A percentile compares a stretch with the other conserved stretches of the same genome.
Evolutionary conservation across 2,888 invertebrate genomes (phyloP).

Genomic region (Athetis lepigone): DNA sequence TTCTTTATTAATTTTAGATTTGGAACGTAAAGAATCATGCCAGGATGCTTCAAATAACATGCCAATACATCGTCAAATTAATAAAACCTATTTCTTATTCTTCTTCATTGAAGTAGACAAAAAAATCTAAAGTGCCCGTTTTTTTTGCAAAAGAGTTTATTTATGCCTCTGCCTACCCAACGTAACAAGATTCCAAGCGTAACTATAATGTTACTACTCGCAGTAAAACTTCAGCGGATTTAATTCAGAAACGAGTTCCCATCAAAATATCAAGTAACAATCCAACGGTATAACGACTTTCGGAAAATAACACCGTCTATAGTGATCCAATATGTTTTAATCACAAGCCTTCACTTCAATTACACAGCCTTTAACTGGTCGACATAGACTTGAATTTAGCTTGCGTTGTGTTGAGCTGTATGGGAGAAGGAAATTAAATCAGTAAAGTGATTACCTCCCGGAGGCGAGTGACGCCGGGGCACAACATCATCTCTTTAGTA

Average conservation of each 20-base stretch:
- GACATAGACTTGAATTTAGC: conserved; percentile 33
- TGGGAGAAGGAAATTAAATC: conserved; percentile 72
- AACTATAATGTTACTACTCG: conserved; percentile 22
- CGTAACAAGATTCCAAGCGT: conserved; percentile 24
- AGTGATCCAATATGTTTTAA: conserved; percentile 44
- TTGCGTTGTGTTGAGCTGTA: conserved; percentile 36
- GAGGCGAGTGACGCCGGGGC: conserved; percentile 68
- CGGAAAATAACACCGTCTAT: conserved; percentile 55
- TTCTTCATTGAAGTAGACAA: too few species aligned
- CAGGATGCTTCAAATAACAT: too few species aligned
- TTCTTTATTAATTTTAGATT: too few species aligned
- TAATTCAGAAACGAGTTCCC: conserved; percentile 17
- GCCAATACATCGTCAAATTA: too few species aligned
- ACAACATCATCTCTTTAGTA: conserved; percentile 62
- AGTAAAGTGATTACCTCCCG: conserved; percentile 67
- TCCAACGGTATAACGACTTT: conserved; percentile 36
- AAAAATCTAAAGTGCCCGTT: too few species aligned
- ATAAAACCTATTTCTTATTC: too few species aligned
- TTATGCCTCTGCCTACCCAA: too few species aligned
- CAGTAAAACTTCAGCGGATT: conserved; percentile 19
- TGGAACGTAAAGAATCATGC: too few species aligned
- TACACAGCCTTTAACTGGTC: conserved; percentile 11
- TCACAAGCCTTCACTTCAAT: conserved; percentile 19
- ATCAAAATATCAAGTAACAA: conserved; percentile 28
- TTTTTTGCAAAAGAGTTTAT: too few species aligned